A percentile compares a stretch with the other conserved stretches of the same genome.
Conservation (phyloP, 2,797 vertebrate species). For the Acrossocheilus fasciatus region DNA sequence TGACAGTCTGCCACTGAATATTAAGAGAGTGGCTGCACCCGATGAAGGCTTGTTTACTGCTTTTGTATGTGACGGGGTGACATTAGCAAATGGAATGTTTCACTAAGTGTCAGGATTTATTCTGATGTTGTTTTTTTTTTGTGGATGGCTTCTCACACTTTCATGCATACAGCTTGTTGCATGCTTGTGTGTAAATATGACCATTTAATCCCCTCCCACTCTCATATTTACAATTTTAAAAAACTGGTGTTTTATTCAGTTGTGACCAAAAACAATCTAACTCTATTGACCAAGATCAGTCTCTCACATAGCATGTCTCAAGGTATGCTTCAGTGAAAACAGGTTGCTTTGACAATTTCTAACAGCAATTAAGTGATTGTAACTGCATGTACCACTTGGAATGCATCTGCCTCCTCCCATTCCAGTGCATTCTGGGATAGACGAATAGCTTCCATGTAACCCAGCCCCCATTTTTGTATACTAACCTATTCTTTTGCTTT, state of each 20-base stretch:
- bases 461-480: slow-evolving; percentile 72
- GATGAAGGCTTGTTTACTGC: slow-evolving; percentile 68
- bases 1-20: slow-evolving; percentile 78
- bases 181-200: slow-evolving; percentile 38
- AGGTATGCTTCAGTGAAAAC: slow-evolving; percentile 63
- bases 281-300: not conserved
- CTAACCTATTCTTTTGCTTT: slow-evolving; percentile 76
- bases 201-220: not conserved
- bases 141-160: slow-evolving; percentile 26
- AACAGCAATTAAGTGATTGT: slow-evolving; percentile 57
- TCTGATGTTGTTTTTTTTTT: slow-evolving; percentile 9
- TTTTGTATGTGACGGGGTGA: slow-evolving; percentile 36
- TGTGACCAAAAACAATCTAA: slow-evolving; percentile 13
- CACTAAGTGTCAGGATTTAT: slow-evolving; percentile 19
- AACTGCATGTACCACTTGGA: slow-evolving; percentile 72
- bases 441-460: slow-evolving; percentile 64
- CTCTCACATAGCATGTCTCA: slow-evolving; percentile 68
- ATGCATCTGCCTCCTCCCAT: slow-evolving; percentile 61
- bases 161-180: slow-evolving; percentile 28
- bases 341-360: slow-evolving; percentile 59
- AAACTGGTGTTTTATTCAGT: not conserved
- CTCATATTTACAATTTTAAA: slow-evolving; percentile 16
- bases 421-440: slow-evolving; percentile 57
- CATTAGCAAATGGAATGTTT: slow-evolving; percentile 34
- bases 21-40: slow-evolving; percentile 72